These are phyloP conservation scores for Larimichthys crocea DNA, from an alignment of 2,113 vertebrate species.

Conservation along the genomic window DNA sequence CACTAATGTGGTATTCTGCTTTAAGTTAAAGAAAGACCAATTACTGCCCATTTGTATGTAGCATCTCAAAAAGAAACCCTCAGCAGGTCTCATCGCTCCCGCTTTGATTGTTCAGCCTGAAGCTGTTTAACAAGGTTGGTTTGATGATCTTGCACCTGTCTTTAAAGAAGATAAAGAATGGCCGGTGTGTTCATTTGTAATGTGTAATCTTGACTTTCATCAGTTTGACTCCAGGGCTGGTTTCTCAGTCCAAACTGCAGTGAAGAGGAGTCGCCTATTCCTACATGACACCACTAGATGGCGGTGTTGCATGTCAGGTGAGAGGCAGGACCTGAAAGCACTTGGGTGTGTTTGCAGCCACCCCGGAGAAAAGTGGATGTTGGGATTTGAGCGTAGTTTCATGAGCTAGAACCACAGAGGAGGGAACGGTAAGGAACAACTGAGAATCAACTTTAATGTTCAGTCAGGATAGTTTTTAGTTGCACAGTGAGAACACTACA, in stretches of 20 bases:
- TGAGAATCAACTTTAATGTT: neutral
- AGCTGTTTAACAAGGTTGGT: slow-evolving; percentile 14
- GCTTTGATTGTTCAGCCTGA: slow-evolving; percentile 4
- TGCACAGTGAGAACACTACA: neutral
- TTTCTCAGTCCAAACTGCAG: neutral
- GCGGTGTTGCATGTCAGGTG: slow-evolving; percentile 35
- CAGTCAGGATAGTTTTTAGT: neutral
- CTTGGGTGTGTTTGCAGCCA: slow-evolving; percentile 52
- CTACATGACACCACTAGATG: slow-evolving; percentile 49
- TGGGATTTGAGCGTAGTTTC: neutral
- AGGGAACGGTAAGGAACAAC: neutral
- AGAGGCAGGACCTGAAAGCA: neutral
- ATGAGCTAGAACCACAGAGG: too few relatives aligned
- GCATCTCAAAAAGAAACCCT: neutral
- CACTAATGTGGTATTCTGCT: neutral
- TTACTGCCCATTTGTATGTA: neutral
- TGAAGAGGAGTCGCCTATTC: neutral
- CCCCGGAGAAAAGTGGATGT: neutral
- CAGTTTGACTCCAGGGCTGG: slow-evolving; percentile 15
- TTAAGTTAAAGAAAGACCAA: neutral
- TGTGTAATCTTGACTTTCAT: slow-evolving; percentile 26
- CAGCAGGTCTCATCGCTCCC: neutral
- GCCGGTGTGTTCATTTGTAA: neutral
- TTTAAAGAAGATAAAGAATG: neutral
- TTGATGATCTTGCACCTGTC: neutral